Base-by-base conservation (phyloP, 2,888 invertebrate genomes). In the Drosophila nr. perissopoda region DNA sequence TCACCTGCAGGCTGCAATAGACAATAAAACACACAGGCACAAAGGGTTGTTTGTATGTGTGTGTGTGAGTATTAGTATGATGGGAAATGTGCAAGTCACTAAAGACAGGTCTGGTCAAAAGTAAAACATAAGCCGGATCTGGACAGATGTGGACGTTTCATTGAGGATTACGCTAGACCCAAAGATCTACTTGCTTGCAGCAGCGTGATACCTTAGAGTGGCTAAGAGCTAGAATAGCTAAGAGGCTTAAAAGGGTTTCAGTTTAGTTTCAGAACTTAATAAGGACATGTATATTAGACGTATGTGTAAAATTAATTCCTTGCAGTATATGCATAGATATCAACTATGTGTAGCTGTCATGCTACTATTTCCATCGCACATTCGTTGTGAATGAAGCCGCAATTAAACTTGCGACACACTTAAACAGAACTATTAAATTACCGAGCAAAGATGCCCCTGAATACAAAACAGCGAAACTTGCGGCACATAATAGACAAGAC, bases 121-220 rank as follows among this genome's bases (percentile, higher is more conserved):
- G 77, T 77, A 59, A 58, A 80, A 62, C 40, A 63, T 58, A 80
- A 80, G 52, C 59, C 68, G 73, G 48, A 77, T 76, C 40, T 61
- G 57, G 31, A 29, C 65, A 54, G 72, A 58, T 65, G 67, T 56
- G 72, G 45, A 67, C 36, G 33, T 67, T 54, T 60, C 77, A 67
- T 72, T 60, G 59, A 49, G 66, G 81, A 77, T 78, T 78, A 73
- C 62, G 65, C 56, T n/a, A 49, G 56, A 80, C 48, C 78, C 78
- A 57, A 49, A 59, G 56, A 72, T 81, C 73, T 72, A 65, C 78
- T 80, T 78, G 69, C 38, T 49, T 27, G 36, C 42, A 18, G 57
- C 53, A 42, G 56, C 52, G 16, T 18, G 63, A 69, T 71, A 52
- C 36, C 18, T 18, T 36, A 21, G 4, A 29, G 29, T 33, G 10